Conservation (phyloP, 2,797 vertebrate species). For the Rhabdophis nuchalis region DNA sequence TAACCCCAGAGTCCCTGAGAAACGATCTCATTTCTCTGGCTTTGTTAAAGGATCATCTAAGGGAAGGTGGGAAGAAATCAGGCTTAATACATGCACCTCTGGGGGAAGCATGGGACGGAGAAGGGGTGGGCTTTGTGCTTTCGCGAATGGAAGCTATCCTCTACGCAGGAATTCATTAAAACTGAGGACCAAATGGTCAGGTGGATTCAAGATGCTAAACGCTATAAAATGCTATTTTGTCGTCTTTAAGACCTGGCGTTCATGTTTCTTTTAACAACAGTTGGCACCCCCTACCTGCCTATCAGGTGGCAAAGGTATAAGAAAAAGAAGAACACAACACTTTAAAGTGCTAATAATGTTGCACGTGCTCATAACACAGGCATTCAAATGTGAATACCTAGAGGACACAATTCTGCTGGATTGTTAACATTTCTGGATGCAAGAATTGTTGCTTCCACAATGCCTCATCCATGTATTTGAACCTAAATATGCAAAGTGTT, state of each 20-base stretch:
- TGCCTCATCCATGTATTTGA: neutral
- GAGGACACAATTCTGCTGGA: neutral
- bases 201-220: neutral
- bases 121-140: neutral
- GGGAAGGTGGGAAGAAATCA: neutral
- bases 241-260: neutral
- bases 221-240: neutral
- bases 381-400: neutral
- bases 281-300: neutral
- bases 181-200: neutral
- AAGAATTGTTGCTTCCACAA: neutral
- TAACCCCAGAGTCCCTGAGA: neutral
- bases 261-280: neutral
- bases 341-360: neutral
- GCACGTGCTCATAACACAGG: neutral
- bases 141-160: neutral
- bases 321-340: neutral
- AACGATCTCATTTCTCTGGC: neutral
- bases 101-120: neutral
- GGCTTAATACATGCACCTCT: neutral
- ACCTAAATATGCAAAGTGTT: neutral
- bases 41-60: neutral
- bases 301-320: neutral
- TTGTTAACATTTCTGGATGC: neutral
- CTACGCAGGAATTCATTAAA: neutral